phyloP scores from a whole-genome alignment of 2,113 vertebrate genomes.

The Abramis brama region DNA sequence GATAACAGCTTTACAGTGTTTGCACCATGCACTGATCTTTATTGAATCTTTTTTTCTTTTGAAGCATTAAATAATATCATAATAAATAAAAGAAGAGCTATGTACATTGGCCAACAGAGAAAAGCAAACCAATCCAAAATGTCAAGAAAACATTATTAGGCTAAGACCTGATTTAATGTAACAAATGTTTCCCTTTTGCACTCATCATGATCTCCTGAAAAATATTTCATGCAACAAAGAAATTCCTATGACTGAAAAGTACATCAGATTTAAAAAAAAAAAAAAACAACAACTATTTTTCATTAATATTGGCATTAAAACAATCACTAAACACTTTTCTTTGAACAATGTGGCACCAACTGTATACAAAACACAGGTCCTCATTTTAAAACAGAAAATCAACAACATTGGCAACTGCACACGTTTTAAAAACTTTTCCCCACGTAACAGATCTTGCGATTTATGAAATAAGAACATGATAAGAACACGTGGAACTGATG shows the following conservation, averaged over 20 bases:
- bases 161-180: conserved; percentile 41
- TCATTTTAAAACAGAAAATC: conserved; percentile 18
- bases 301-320: conserved; percentile 22
- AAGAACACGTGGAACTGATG: neutral
- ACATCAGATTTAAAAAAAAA: neutral
- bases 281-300: neutral
- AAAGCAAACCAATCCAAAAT: conserved; percentile 27
- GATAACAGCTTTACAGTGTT: conserved; percentile 35
- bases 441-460: neutral
- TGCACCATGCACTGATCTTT: conserved; percentile 59
- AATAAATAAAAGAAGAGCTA: conserved; percentile 52
- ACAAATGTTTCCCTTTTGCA: conserved; percentile 41
- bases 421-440: neutral
- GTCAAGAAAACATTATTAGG: conserved; percentile 13
- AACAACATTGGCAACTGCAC: conserved; percentile 42
- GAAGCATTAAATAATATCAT: conserved; percentile 46
- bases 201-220: conserved; percentile 30
- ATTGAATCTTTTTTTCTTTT: conserved; percentile 37
- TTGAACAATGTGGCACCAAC: conserved; percentile 46
- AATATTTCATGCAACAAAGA: conserved; percentile 53
- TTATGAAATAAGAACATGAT: neutral
- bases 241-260: conserved; percentile 37
- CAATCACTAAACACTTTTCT: conserved; percentile 38
- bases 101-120: conserved; percentile 19
- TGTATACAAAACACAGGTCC: conserved; percentile 30